Base-by-base conservation (phyloP, 2,113 vertebrate genomes). In the Aegotheles bennettii region DNA sequence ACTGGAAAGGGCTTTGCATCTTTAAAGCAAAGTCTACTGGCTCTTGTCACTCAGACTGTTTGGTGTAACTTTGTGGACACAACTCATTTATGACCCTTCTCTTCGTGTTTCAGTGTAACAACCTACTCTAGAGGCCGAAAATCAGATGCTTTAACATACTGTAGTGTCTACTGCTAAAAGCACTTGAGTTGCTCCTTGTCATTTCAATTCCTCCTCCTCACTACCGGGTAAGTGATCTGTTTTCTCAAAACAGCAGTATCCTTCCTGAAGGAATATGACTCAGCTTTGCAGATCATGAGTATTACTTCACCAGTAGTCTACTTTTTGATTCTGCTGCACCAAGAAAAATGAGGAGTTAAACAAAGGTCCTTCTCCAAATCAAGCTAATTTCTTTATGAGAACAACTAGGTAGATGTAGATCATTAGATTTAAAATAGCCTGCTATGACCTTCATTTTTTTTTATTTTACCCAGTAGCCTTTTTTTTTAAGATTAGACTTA, bases 221-320 rank as follows among this genome's bases (percentile, higher is more conserved):
- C 79, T 92, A 91, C 91, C 80, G 87, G 85, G 82, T 95, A 95
- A 90, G 74, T 89, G 90, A 96, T 76, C 82, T 86, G 91, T 90
- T 89, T 94, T 88, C 84, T 94, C 81, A 93, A 86, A 90, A 89
- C 89, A 87, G 91, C 96, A 97, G 87, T 94, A 97, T 85, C 92
- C 95, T 97, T 97, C 94, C 92, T 96, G 91, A 97, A 97, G 84
- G 74, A 97, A 91, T 95, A 94, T 97, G 97, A 97, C 97, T 97
- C 97, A 97, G 94, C 93, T 97, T 96, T 97, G 96, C 96, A 97
- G 94, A 96, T 92, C 90, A 93, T 75, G 88, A 79, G 83, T 33
- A 83, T 89, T 94, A 94, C 77, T 89, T 84, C 91, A 96, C 77
- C 94, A 89, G 73, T 76, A 75, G 86, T 95, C 92, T 86, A 84